Base-by-base conservation (phyloP, 92 coral and sea anemone genomes). In the Isaurus tuberculatus region DNA sequence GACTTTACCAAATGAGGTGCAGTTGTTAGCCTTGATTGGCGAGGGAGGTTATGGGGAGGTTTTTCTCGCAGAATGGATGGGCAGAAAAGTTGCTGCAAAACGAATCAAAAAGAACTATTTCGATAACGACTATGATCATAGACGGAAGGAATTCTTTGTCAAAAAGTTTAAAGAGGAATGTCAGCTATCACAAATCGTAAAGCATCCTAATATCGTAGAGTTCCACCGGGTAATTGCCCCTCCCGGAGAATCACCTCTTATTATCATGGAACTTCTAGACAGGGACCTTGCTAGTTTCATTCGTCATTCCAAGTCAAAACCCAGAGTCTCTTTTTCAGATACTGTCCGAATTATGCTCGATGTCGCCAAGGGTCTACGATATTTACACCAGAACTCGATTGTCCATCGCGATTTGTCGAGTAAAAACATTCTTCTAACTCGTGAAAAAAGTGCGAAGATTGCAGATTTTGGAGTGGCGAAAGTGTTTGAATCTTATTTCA, bases 371-470 rank as follows among this genome's bases (percentile, higher is more conserved):
- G 98, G 90, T 11, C 72, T 94, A 57, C 65, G 84, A 8, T 89
- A 94, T 85, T 73, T 94, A 22, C 95, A 94, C 69, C 48, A 78
- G 7, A 61, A 84, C 13, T 91, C 86, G 70, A 84, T 93, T 15
- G 91, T 87, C n/a, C 97, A 93, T 74, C 92, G 97, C 44, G 97
- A 93, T 79, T 65, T 93, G 43, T 84, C 95, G 4, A 93, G 95
- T 87, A 93, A 73, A 65, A 93, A 93, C 49, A 73, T 93, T 40
- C 83, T 93, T 23, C 75, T 93, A 2, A 93, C 91, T 32, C 19
- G 49, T 27, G 51, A 70, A 31, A 10, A 32, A 55, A 83, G 55
- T 20, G 97, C 97, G 4, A 93, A 93, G 89, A 91, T 93, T 70
- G 89, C 97, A 26, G 97, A 93, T 65, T 71, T 93, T 68, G 97